phyloP scores from a whole-genome alignment of 2,797 vertebrate species.

The Enteromius argenteus region DNA sequence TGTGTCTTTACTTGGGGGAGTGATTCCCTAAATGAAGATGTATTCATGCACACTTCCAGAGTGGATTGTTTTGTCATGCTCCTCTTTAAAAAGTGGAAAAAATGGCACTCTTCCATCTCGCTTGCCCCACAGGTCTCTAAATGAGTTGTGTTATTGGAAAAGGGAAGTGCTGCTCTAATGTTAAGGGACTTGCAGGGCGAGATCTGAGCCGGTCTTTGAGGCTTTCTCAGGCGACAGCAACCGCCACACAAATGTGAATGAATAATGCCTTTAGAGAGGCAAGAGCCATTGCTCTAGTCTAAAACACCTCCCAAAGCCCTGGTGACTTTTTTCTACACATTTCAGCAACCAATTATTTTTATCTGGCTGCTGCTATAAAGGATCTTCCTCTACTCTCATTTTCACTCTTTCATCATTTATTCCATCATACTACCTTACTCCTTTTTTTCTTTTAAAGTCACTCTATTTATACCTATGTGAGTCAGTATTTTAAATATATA shows the following conservation, averaged over 20 bases:
- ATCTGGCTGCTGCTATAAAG: constrained; percentile 54
- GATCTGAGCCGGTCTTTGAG: constrained; percentile 51
- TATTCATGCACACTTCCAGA: constrained; percentile 17
- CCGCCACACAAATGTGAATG: constrained; percentile 55
- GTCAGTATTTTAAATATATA: constrained; percentile 17
- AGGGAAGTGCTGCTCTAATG: constrained; percentile 34
- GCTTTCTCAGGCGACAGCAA: constrained; percentile 15
- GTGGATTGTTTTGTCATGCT: constrained; percentile 39
- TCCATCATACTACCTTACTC: constrained; percentile 19
- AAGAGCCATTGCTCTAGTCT: constrained; percentile 45
- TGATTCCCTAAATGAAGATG: constrained; percentile 37
- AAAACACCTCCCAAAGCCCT: constrained; percentile 56
- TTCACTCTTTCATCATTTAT: constrained; percentile 24
- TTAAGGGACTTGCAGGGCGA: constrained; percentile 46
- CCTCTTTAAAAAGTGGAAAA: constrained; percentile 23
- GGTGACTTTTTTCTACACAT: constrained; percentile 44
- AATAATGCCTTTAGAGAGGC: constrained; percentile 59
- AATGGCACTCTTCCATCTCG: neutral
- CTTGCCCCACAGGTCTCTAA: constrained; percentile 29
- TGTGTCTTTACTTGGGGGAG: neutral
- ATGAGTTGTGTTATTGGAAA: constrained; percentile 47
- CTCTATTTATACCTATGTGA: constrained; percentile 41
- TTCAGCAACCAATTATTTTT: constrained; percentile 62
- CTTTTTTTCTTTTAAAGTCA: constrained; percentile 32
- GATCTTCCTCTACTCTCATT: constrained; percentile 54